Base-by-base conservation (phyloP, 2,888 invertebrate species). In the Acleris emargana region DNA sequence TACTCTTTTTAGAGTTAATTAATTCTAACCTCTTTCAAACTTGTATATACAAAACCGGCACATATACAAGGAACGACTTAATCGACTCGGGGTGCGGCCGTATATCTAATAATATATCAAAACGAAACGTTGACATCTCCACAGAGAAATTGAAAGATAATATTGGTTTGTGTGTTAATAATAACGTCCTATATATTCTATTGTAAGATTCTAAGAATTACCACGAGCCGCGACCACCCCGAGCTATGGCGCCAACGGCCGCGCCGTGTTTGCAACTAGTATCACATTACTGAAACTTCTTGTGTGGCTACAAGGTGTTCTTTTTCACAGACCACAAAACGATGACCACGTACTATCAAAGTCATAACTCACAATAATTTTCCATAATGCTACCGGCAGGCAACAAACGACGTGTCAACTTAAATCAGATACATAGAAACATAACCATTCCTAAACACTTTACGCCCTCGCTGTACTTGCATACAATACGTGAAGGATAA, bases 351-450 rank as follows among this genome's bases (percentile, higher is more conserved):
- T 38, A 38, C 53, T 54, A 47, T 54, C 59, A 59, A 28, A 55
- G 55, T 45, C 50, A 64, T 64, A 61, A 62, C 53, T 62, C 59
- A 32, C 49, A 50, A 63, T 64, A 50, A 63, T 67, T 67, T 63
- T 64, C 67, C 67, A 59, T 64, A 59, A 64, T 54, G 60, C 58
- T 67, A 63, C 63, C 63, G 63, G 63, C 60, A 60, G 60, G 32
- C 57, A 42, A 61, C 61, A 47, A 59, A 55, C 22, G 58, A 28
- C 53, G 85, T 86, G 88, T 86, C 77, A 81, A 80, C 77, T 83
- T 84, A 83, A 87, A 90, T 89, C 89, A 86, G 90, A 90, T 90
- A 88, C 89, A 89, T 89, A 83, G 80, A 86, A 87, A 87, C 87
- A 85, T 84, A 87, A 86, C 86, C 88, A 87, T 87, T 87, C 81